Evolutionary conservation across 2,888 invertebrate genomes (phyloP), one percentile per base, ranked within the genome.

Genomic region (Adineta ricciae): DNA sequence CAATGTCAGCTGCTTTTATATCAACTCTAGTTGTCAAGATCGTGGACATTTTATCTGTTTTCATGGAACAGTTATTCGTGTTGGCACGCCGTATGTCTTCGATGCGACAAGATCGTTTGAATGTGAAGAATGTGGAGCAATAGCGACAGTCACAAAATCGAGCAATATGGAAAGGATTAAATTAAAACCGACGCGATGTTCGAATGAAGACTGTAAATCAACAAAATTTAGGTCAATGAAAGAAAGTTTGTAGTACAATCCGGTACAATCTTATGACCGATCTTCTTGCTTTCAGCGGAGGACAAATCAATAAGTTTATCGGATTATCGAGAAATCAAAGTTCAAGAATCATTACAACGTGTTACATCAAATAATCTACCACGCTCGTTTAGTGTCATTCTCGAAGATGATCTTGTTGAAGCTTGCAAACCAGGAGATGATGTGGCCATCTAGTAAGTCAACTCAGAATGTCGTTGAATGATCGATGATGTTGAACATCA

Each of bases 401-500:
- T 95, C 73, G 94, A 95, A 89, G 93, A 96, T 91, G 96, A 96
- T 91, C 91, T 96, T 41, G 95, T 95, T 0, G 95, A 95, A 90
- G 91, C 91, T 86, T 95, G 95, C 89, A 94, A 95, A 90, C 95
- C 96, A 84, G 96, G 96, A 1, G 95, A 96, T 92, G 94, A 94
- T 92, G 93, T 96, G 27, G 93, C 93, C 87, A 93, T 96, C 87
- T 94, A 94, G 95, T 95, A 91, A 89, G 90, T 87, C 16, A n/a
- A n/a, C n/a, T n/a, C n/a, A n/a, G n/a, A n/a, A n/a, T n/a, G n/a
- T n/a, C n/a, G n/a, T n/a, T n/a, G n/a, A n/a, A n/a, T n/a, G n/a
- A n/a, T n/a, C n/a, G n/a, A 46, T 46, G 46, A 46, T 46, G 5
- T 46, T 46, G 5, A 46, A 11, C 46, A 46, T 46, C 11, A 46